These are phyloP conservation scores for Daktulosphaira vitifoliae DNA, from an alignment of 1,140 invertebrate species.

Conservation along the genomic window DNA sequence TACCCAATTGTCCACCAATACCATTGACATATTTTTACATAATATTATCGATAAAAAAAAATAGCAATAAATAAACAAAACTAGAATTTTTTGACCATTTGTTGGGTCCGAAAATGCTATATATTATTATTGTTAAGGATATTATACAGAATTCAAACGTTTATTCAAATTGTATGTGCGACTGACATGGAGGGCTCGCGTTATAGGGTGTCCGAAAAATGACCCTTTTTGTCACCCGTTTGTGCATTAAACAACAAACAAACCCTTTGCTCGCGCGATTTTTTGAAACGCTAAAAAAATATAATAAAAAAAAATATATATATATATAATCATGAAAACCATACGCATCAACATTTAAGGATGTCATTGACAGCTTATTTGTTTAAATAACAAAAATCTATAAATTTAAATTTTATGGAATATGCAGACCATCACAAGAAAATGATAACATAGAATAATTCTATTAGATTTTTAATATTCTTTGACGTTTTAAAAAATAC, in stretches of 20 bases:
- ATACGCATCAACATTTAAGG: constrained; percentile 20
- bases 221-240: constrained; percentile 33
- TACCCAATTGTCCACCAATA: constrained; percentile 20
- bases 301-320: constrained; percentile 13
- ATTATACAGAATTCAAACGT: too few relatives aligned
- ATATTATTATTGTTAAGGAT: too few relatives aligned
- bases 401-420: too few relatives aligned
- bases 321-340: constrained; percentile 2
- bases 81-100: constrained; percentile 31
- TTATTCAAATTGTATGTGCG: constrained; percentile 10
- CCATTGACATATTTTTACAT: constrained; percentile 30
- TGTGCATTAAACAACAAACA: background rate
- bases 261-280: constrained; percentile 18
- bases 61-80: constrained; percentile 26
- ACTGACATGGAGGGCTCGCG: constrained; percentile 25
- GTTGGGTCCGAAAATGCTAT: constrained; percentile 8
- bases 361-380: background rate
- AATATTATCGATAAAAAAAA: constrained; percentile 17
- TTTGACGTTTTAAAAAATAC: too few relatives aligned
- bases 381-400: too few relatives aligned
- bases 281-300: constrained; percentile 1
- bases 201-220: constrained; percentile 28
- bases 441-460: too few relatives aligned
- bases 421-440: too few relatives aligned
- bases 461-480: too few relatives aligned